Percentiles rank a stretch among this genome's conserved stretches.
Evolutionary conservation across 2,113 vertebrate genomes (phyloP).

Genomic region (Alces alces): DNA sequence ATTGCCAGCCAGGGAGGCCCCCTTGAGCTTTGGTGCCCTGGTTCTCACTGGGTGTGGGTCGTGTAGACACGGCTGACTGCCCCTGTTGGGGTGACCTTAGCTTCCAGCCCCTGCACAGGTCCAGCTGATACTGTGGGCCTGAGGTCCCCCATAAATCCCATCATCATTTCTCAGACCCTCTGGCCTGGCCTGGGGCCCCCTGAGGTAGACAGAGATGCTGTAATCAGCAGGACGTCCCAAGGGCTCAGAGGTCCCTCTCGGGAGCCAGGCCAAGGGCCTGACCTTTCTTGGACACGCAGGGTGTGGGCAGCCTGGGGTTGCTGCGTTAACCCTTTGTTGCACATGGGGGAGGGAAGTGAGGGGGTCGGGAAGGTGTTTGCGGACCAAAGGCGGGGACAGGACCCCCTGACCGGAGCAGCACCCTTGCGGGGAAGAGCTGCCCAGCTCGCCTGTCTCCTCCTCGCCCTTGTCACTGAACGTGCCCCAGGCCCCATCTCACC

Average conservation of each 20-base stretch:
- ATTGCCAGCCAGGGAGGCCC: neutral
- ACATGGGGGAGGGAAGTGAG: neutral
- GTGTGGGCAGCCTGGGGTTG: neutral
- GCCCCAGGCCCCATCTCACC: too few relatives aligned
- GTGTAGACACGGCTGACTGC: accelerated
- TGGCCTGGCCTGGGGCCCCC: neutral
- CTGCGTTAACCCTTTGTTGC: neutral
- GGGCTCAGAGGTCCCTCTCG: neutral
- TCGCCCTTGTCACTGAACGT: accelerated
- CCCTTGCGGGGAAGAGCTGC: neutral
- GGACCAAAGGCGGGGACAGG: accelerated
- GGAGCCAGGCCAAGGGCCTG: neutral
- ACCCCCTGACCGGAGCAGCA: accelerated
- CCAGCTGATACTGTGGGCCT: neutral
- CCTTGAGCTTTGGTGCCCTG: accelerated
- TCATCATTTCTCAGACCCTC: neutral
- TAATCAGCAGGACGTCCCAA: neutral
- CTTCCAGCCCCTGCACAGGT: neutral
- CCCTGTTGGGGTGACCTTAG: neutral
- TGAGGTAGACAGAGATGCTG: neutral
- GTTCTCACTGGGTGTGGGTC: accelerated
- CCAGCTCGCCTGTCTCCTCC: too few relatives aligned
- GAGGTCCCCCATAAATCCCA: neutral
- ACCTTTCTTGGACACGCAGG: neutral
- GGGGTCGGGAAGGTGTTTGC: neutral